Evolutionary conservation across 1,140 invertebrate genomes (phyloP), one percentile per base, ranked within the genome.

Genomic region (Rhopalosiphum maidis): DNA sequence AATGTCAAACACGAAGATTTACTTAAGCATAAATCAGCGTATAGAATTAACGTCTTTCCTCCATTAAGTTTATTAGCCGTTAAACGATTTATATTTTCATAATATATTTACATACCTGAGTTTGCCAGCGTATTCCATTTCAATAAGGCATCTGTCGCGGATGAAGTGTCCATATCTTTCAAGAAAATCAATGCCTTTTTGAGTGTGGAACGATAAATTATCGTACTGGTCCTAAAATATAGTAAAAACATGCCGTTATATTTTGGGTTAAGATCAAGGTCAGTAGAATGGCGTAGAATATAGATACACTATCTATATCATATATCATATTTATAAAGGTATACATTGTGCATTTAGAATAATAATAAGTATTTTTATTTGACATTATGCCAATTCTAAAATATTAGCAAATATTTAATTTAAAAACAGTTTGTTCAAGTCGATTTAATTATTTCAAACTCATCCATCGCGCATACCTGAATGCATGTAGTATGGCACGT

Each of bases 121-220:
- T 96, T 99, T 99, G 93, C 96, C 96, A 94, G 99, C 99, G 96
- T 99, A 99, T 96, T 99, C 99, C 95, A 97, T 96, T 96, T 99
- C 99, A 96, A 99, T 99, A 93, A 96, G 96, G 95, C 98, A 98
- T 95, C 99, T 96, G 95, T 99, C 99, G 94, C 98, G 97, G 90
- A 99, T 97, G 95, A 99, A 99, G 95, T 98, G 97, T 94, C 98
- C 98, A 96, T 98, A 99, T 96, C 97, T 97, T 95, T 99, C 99
- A 95, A 99, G 96, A 96, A 99, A 99, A 94, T 99, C 99, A 94
- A 99, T 99, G 95, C 99, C 99, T 96, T 98, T 99, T 95, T 99
- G 97, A 94, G 99, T 99, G 96, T 99, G 99, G 94, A 97, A 96
- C 94, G 98, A 97, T 95, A 99, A 97, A 96, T 98, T 98, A 95